Percentiles rank a stretch among this genome's conserved stretches.
phyloP scores from a whole-genome alignment of 2,113 vertebrate species.

The Chaenocephalus aceratus region DNA sequence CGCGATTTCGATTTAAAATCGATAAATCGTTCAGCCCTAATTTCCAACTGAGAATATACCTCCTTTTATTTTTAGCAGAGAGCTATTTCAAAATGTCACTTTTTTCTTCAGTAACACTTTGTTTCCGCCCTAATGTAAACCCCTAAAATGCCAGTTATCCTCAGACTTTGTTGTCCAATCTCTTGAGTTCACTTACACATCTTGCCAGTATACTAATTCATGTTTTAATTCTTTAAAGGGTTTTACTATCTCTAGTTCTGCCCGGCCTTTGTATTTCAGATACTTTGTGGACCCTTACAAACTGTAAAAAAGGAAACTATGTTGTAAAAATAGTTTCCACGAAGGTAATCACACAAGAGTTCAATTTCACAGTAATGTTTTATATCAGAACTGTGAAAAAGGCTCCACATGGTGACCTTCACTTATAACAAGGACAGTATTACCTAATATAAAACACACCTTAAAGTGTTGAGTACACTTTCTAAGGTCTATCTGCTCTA shows the following conservation, averaged over 20 bases:
- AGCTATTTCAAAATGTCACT: constrained; percentile 8
- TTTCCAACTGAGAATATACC: too few species aligned
- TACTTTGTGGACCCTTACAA: constrained; percentile 32
- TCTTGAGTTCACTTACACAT: background rate
- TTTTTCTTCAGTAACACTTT: background rate
- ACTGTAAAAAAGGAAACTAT: constrained; percentile 34
- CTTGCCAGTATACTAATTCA: constrained; percentile 26
- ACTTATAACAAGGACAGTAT: too few species aligned
- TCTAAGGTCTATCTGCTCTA: background rate
- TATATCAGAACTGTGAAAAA: background rate
- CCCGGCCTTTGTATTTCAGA: constrained; percentile 27
- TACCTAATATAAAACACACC: background rate
- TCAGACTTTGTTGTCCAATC: background rate
- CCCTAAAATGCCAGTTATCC: background rate
- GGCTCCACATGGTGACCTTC: too few species aligned
- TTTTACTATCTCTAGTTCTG: constrained; percentile 29
- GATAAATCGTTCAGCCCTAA: too few species aligned
- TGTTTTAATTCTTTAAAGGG: constrained; percentile 5
- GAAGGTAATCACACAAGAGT: background rate
- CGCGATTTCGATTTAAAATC: too few species aligned
- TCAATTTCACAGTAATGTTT: constrained; percentile 34
- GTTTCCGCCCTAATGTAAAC: background rate
- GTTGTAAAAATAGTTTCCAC: constrained; percentile 36
- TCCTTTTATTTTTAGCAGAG: background rate
- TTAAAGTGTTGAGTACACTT: background rate